phyloP scores from a whole-genome alignment of 2,797 vertebrate genomes.

The Scyliorhinus canicula region DNA sequence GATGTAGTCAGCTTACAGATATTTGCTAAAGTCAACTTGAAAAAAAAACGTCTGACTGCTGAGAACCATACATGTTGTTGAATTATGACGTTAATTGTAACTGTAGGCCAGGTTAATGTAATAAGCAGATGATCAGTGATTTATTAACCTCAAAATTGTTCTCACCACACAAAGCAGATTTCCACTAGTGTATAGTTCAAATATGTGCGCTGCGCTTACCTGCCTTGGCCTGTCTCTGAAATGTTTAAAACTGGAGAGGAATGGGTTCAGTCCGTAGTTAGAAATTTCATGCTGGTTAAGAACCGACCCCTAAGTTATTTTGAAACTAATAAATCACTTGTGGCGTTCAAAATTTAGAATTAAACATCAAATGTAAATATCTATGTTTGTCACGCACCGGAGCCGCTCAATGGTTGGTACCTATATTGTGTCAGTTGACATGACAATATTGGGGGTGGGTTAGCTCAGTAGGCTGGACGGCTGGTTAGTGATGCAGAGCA shows the following conservation, averaged over 20 bases:
- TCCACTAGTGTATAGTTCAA: background rate
- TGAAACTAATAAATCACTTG: background rate
- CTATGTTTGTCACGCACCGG: no score
- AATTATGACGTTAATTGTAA: slow-evolving; percentile 9
- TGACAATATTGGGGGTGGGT: no score
- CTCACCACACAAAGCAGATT: background rate
- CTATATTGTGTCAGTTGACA: no score
- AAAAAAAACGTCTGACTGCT: background rate
- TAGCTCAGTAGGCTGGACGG: no score
- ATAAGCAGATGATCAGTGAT: background rate
- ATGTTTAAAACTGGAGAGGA: background rate
- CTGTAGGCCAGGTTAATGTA: background rate
- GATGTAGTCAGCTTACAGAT: background rate
- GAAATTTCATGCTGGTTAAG: background rate
- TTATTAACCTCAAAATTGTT: background rate
- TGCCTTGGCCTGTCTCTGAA: background rate
- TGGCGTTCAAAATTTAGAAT: background rate
- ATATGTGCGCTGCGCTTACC: background rate
- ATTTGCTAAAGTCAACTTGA: background rate
- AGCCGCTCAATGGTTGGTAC: background rate
- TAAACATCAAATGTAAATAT: background rate
- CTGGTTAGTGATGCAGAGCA: no score
- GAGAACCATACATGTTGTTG: background rate
- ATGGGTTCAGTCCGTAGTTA: background rate
- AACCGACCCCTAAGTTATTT: background rate